phyloP scores from a whole-genome alignment of 2,888 invertebrate genomes.

The Morpho deidamia region DNA sequence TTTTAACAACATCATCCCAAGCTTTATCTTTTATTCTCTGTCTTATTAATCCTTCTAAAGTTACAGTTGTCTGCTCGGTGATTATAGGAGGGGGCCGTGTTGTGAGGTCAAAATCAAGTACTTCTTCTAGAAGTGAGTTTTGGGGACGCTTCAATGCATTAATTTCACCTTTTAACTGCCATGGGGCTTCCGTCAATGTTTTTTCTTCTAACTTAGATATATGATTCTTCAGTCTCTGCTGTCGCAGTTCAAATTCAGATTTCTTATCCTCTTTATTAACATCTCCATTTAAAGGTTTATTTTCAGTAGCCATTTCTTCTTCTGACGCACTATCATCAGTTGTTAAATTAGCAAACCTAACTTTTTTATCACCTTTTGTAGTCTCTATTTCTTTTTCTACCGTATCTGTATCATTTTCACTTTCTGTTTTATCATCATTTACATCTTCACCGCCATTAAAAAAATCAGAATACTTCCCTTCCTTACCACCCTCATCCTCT shows the following conservation, averaged over 20 bases:
- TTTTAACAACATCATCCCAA: conserved; percentile 95
- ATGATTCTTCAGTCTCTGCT: conserved; percentile 82
- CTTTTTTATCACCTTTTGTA: conserved; percentile 40
- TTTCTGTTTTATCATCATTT: conserved; percentile 37
- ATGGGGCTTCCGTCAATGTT: conserved; percentile 90
- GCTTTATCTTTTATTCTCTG: conserved; percentile 95
- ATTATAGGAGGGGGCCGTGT: conserved; percentile 92
- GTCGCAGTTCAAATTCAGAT: conserved; percentile 87
- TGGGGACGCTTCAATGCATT: conserved; percentile 88
- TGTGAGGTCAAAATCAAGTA: conserved; percentile 92
- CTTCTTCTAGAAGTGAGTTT: conserved; percentile 95
- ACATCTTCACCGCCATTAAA: conserved; percentile 74
- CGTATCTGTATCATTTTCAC: conserved; percentile 28
- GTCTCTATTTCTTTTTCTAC: conserved; percentile 27
- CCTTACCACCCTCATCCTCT: conserved; percentile 59
- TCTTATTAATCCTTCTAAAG: conserved; percentile 93
- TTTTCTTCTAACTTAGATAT: conserved; percentile 85
- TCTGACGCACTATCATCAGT: conserved; percentile 37
- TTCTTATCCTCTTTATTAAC: conserved; percentile 43
- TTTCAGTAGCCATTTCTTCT: conserved; percentile 32
- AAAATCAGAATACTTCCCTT: conserved; percentile 83
- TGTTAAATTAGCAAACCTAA: conserved; percentile 48
- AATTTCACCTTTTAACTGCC: conserved; percentile 96
- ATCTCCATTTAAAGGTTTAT: conserved; percentile 22
- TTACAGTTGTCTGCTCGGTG: conserved; percentile 92